Percentiles rank a stretch among this genome's conserved stretches.
These are phyloP conservation scores for Brachypteracias leptosomus DNA, from an alignment of 2,113 vertebrate genomes.

Conservation along the genomic window DNA sequence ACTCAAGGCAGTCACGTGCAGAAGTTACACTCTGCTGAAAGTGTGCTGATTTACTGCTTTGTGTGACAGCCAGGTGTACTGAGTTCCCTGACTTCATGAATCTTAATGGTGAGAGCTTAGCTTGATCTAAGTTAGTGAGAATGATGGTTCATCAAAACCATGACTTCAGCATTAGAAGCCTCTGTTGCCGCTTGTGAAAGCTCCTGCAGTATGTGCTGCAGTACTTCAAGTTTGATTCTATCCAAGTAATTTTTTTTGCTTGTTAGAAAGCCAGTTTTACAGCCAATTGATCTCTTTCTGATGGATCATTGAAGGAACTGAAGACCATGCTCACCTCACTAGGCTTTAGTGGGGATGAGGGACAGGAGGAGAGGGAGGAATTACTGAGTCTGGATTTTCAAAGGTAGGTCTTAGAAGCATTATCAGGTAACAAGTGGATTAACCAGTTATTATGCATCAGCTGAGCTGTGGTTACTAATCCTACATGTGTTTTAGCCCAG, in stretches of 20 bases:
- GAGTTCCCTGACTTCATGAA: neutral
- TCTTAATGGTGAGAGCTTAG: neutral
- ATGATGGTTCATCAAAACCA: neutral
- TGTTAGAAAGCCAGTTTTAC: neutral
- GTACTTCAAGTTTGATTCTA: neutral
- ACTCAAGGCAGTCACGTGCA: neutral
- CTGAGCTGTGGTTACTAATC: neutral
- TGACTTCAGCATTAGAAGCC: accelerated
- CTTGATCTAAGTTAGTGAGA: neutral
- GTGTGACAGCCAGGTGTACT: neutral
- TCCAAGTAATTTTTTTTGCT: neutral
- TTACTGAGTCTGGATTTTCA: neutral
- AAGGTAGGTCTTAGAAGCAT: neutral
- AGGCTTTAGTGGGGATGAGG: neutral
- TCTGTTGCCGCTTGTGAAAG: neutral
- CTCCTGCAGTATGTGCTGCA: accelerated
- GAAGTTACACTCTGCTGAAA: neutral
- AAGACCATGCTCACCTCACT: neutral
- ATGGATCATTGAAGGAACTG: neutral
- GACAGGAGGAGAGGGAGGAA: neutral
- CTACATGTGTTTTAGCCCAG: neutral
- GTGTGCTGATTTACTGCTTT: neutral
- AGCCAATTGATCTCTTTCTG: neutral
- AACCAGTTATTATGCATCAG: neutral
- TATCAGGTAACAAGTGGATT: neutral